These are phyloP conservation scores for Lynx canadensis DNA, from an alignment of 2,113 vertebrate genomes.

Conservation along the genomic window DNA sequence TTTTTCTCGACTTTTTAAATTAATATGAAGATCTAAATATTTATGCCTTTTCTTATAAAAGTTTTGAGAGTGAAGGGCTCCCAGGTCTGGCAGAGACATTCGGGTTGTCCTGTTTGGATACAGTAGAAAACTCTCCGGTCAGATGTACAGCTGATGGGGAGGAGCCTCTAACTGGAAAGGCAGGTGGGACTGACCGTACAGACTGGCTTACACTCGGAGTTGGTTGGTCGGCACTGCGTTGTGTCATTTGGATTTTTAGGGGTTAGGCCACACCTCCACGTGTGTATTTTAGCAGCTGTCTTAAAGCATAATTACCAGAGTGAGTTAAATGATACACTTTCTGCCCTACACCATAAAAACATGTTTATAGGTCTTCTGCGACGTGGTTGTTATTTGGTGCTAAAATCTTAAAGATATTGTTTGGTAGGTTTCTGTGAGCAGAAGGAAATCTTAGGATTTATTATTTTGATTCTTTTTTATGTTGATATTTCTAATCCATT, in stretches of 20 bases:
- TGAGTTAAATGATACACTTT: background rate
- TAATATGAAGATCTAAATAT: background rate
- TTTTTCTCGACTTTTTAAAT: background rate
- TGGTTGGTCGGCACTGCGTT: background rate
- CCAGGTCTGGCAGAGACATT: background rate
- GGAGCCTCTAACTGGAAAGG: background rate
- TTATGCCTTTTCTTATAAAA: background rate
- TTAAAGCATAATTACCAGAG: background rate
- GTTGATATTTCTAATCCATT: background rate
- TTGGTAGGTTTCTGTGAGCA: background rate
- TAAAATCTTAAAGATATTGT: background rate
- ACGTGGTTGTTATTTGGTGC: background rate
- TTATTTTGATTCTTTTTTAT: background rate
- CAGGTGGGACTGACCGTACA: background rate
- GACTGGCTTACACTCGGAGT: background rate
- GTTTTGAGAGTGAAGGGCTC: background rate
- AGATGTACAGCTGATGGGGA: background rate
- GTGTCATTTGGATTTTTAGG: constrained; percentile 43
- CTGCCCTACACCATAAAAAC: background rate
- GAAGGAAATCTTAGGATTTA: background rate
- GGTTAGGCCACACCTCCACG: background rate
- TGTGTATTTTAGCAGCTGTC: background rate
- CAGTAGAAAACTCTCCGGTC: background rate
- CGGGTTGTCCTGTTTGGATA: background rate
- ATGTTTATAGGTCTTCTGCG: background rate